phyloP scores from a whole-genome alignment of 2,797 vertebrate genomes.

The Centroberyx gerrardi region DNA sequence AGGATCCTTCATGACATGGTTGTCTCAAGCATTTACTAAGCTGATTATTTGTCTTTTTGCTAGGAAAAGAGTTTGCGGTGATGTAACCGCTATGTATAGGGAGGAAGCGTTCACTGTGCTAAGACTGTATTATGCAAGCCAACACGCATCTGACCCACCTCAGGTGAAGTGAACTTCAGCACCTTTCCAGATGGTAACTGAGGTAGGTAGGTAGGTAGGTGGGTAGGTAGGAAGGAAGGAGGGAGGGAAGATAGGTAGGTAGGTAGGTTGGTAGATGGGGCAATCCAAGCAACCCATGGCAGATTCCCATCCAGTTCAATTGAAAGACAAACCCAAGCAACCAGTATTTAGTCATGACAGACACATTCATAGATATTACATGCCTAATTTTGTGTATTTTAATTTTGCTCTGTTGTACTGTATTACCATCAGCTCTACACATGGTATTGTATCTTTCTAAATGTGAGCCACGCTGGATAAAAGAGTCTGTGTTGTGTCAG shows the following conservation, averaged over 20 bases:
- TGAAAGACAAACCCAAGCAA: not conserved
- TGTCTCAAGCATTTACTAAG: slow-evolving; percentile 25
- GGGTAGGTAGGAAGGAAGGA: too few species aligned
- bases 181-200: not conserved
- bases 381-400: not conserved
- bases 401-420: not conserved
- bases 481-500: not conserved
- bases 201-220: not conserved
- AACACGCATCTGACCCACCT: slow-evolving; percentile 13
- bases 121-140: slow-evolving; percentile 43
- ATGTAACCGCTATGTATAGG: slow-evolving; percentile 55
- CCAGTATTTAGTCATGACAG: not conserved
- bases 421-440: not conserved
- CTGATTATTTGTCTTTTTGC: slow-evolving; percentile 41
- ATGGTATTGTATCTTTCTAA: not conserved
- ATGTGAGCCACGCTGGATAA: not conserved
- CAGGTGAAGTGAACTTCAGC: slow-evolving; percentile 10
- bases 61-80: slow-evolving; percentile 19
- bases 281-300: too few species aligned
- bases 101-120: slow-evolving; percentile 28
- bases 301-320: too few species aligned
- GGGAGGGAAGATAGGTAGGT: not conserved
- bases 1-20: not conserved
- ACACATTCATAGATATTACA: not conserved
- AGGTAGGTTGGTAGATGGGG: not conserved